Conservation (phyloP, 2,113 vertebrate species). For the Phodopus roborovskii region DNA sequence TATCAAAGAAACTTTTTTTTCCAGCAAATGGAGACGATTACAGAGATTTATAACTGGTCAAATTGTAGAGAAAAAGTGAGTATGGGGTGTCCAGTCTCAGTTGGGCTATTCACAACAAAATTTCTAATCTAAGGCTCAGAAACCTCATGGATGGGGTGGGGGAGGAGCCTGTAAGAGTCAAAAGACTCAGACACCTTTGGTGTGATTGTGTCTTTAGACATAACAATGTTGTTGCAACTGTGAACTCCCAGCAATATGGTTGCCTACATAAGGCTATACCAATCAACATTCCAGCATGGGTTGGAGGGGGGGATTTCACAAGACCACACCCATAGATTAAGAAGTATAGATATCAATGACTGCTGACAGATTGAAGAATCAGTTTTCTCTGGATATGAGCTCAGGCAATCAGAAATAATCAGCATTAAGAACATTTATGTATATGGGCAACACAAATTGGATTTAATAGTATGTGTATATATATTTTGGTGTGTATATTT, state of each 20-base stretch:
- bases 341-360: not conserved
- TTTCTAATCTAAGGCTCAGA: not conserved
- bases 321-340: not conserved
- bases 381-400: not conserved
- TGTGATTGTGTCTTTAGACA: not conserved
- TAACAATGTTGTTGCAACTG: not conserved
- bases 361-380: not conserved
- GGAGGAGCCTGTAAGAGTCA: not conserved
- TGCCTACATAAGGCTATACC: not conserved
- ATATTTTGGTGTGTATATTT: no score
- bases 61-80: not conserved
- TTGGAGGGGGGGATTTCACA: not conserved
- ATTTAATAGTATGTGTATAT: not conserved
- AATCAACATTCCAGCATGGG: not conserved
- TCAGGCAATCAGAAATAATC: not conserved
- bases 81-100: not conserved
- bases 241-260: not conserved
- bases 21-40: no score
- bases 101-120: not conserved
- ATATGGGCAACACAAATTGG: not conserved
- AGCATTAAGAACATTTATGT: not conserved
- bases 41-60: not conserved
- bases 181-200: not conserved
- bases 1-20: not conserved
- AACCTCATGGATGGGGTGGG: not conserved